Evolutionary conservation across 2,113 vertebrate species (phyloP), one percentile per base, ranked within the genome.

Genomic region (Phaethornis superciliosus): DNA sequence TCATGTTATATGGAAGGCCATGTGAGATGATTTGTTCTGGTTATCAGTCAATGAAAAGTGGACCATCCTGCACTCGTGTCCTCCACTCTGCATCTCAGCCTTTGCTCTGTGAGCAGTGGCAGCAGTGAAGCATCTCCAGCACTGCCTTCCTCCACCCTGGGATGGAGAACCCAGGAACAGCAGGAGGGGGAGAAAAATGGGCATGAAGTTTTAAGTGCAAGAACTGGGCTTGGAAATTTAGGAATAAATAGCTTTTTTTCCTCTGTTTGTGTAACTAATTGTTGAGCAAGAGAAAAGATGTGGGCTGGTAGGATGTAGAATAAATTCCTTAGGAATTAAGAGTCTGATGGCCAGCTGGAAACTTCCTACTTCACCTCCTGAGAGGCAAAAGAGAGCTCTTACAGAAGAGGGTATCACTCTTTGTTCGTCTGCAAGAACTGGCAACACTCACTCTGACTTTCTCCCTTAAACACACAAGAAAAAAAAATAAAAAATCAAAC

Each of bases 281-380:
- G n/a, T 92, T 92, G 78, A 87, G 85, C 78, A 95, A 95, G 75
- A 91, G 15, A 62, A 23, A 74, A 91, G 65, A 95, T 92, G 84
- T 90, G 51, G 78, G 19, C 58, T 94, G 58, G 47, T 83, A 80
- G 71, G 15, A 91, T 82, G 74, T 87, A 88, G 28, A 92, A 79
- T 32, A 89, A 92, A 63, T 59, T 82, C 13, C 82, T 82, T 85
- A 93, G 70, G 88, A 91, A 85, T 91, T 58, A 74, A 82, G 32
- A 85, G 37, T 87, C 59, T 69, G 47, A 89, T 28, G 37, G 60
- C 32, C 71, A 95, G 67, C 59, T 96, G 85, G 75, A 91, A 92
- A 72, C 52, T 67, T 89, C 15, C 33, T 63, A 15, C 12, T 40
- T 40, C 13, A 40, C 40, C 40, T 82, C 62, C 87, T 15, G 1